These are phyloP conservation scores for Rhinatrema bivittatum DNA, from an alignment of 2,797 vertebrate genomes.

Conservation along the genomic window DNA sequence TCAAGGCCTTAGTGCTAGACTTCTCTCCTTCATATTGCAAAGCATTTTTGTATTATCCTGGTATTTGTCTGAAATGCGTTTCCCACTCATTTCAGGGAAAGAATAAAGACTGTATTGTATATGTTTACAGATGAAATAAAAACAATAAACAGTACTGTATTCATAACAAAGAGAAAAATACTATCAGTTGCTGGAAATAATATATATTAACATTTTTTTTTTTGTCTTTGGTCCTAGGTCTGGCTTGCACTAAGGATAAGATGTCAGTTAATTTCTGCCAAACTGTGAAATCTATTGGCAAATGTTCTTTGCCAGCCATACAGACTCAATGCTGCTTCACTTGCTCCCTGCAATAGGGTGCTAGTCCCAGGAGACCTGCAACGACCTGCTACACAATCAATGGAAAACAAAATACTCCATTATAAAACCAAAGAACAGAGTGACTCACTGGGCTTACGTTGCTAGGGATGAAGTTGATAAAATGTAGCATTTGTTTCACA, in stretches of 20 bases:
- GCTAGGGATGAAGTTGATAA: neutral
- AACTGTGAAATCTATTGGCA: conserved; percentile 52
- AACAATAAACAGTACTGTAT: too few species aligned
- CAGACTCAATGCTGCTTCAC: conserved; percentile 55
- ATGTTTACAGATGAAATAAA: too few species aligned
- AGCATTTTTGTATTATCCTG: too few species aligned
- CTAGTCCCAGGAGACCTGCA: conserved; percentile 6
- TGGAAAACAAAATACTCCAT: conserved; percentile 4
- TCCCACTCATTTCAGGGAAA: too few species aligned
- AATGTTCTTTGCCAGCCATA: conserved; percentile 43
- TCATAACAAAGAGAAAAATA: too few species aligned
- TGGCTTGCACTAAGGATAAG: conserved; percentile 52
- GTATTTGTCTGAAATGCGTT: too few species aligned
- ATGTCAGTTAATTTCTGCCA: conserved; percentile 57
- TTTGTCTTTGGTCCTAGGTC: conserved; percentile 31
- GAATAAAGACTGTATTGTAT: too few species aligned
- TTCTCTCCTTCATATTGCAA: too few species aligned
- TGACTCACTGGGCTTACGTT: conserved; percentile 2
- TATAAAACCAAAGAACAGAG: conserved; percentile 3
- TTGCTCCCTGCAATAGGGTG: conserved; percentile 19
- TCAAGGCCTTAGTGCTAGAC: too few species aligned
- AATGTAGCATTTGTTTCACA: conserved; percentile 1
- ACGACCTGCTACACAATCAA: conserved; percentile 13
- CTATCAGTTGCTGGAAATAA: too few species aligned
- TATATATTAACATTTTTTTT: too few species aligned